Evolutionary conservation across 2,888 invertebrate genomes (phyloP).

Genomic region (Diarsia mendica): DNA sequence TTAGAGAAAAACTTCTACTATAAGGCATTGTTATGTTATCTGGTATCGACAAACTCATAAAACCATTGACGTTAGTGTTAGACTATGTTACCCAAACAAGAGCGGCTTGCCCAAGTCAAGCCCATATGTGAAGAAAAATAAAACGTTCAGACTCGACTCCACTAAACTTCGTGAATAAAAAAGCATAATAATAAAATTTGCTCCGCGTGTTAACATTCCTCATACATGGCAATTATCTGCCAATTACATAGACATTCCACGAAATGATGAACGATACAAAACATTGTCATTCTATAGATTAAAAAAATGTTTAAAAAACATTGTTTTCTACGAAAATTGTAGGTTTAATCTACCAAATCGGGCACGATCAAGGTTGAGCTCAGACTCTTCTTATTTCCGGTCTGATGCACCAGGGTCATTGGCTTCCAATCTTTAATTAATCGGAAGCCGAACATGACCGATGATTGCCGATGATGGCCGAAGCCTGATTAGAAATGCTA

Average conservation of each 20-base stretch:
- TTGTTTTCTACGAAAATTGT: constrained; percentile 16
- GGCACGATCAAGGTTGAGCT: constrained; percentile 33
- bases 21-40: neutral
- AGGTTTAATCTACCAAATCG: constrained; percentile 31
- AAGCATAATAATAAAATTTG: neutral
- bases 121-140: neutral
- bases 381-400: constrained; percentile 52
- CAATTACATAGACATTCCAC: constrained; percentile 40
- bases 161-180: constrained; percentile 9
- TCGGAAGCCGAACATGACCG: constrained; percentile 59
- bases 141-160: neutral
- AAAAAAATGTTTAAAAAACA: constrained; percentile 14
- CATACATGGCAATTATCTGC: constrained; percentile 30
- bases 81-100: neutral
- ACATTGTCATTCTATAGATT: constrained; percentile 13
- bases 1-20: neutral
- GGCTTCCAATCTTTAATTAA: constrained; percentile 62
- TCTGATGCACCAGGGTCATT: constrained; percentile 60
- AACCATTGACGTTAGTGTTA: neutral
- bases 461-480: constrained; percentile 50
- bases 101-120: neutral
- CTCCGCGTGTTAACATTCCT: constrained; percentile 19
- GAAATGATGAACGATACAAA: constrained; percentile 36
- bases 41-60: neutral
- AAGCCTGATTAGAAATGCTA: constrained; percentile 56